phyloP scores from a whole-genome alignment of 2,113 vertebrate species.

The Pycnonotus jocosus region DNA sequence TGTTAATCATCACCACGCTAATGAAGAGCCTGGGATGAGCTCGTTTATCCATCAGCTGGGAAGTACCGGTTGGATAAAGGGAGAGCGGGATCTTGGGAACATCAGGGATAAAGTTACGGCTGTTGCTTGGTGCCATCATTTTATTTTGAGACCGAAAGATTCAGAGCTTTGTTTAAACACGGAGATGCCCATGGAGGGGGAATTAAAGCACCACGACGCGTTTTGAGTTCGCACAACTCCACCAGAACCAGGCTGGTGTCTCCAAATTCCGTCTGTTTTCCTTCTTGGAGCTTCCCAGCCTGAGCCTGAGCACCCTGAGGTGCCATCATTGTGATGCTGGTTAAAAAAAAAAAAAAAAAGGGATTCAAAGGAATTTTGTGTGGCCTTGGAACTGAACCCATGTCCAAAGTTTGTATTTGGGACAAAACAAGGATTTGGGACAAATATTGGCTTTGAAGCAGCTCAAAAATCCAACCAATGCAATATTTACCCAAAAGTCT shows the following conservation, averaged over 20 bases:
- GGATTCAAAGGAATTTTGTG: neutral
- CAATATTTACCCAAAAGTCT: neutral
- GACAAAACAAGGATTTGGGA: neutral
- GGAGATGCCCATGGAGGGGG: neutral
- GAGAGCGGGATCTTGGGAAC: neutral
- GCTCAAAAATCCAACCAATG: neutral
- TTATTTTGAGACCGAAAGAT: neutral
- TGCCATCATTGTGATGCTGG: too few species aligned
- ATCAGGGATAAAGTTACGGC: neutral
- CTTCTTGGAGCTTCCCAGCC: neutral
- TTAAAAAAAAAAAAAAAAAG: neutral
- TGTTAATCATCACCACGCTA: neutral
- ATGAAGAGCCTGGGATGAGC: neutral
- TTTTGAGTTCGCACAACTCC: neutral
- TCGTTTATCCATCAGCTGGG: neutral
- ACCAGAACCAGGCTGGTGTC: neutral
- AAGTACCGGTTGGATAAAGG: neutral
- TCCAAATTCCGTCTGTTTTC: neutral
- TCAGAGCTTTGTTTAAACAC: neutral
- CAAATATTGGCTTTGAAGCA: fast-evolving
- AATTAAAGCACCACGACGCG: neutral
- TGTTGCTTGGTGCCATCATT: neutral
- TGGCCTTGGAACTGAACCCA: neutral
- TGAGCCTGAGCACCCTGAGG: neutral
- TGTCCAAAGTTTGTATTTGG: fast-evolving